Conservation (phyloP, 2,888 invertebrate genomes). For the Hermodice carunculata region DNA sequence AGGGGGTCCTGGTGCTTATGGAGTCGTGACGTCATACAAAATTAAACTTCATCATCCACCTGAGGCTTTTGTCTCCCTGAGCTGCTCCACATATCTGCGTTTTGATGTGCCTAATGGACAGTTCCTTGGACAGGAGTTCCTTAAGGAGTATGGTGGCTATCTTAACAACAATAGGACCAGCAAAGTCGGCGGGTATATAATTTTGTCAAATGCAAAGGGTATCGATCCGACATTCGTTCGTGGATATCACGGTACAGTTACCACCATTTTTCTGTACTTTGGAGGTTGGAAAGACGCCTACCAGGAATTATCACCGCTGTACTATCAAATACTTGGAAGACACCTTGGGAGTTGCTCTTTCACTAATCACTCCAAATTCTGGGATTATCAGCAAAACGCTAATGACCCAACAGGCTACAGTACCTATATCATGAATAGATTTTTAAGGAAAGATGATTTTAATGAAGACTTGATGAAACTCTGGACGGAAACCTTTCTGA, state of each 20-base stretch:
- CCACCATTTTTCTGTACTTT: not conserved
- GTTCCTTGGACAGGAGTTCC: constrained; percentile 18
- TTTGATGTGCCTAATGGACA: not conserved
- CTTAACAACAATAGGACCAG: constrained; percentile 16
- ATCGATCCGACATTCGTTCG: too few species aligned
- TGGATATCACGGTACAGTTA: not conserved
- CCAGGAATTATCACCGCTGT: not conserved
- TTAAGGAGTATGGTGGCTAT: constrained; percentile 15
- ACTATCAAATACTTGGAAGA: not conserved
- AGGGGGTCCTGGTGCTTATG: constrained; percentile 39
- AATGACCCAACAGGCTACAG: constrained; percentile 27
- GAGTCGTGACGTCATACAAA: constrained; percentile 31
- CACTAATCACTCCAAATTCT: constrained; percentile 28
- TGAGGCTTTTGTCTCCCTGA: not conserved
- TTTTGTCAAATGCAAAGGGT: too few species aligned
- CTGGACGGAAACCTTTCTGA: not conserved
- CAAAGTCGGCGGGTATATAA: constrained; percentile 37
- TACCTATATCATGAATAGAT: constrained; percentile 24
- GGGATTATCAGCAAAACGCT: constrained; percentile 33
- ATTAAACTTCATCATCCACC: constrained; percentile 36
- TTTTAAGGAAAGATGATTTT: constrained; percentile 28
- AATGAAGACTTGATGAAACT: constrained; percentile 11
- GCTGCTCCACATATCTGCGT: constrained; percentile 3
- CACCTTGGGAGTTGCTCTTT: not conserved
- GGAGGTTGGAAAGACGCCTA: not conserved